Evolutionary conservation across 2,113 vertebrate species (phyloP).

Genomic region (Salvelinus alpinus): DNA sequence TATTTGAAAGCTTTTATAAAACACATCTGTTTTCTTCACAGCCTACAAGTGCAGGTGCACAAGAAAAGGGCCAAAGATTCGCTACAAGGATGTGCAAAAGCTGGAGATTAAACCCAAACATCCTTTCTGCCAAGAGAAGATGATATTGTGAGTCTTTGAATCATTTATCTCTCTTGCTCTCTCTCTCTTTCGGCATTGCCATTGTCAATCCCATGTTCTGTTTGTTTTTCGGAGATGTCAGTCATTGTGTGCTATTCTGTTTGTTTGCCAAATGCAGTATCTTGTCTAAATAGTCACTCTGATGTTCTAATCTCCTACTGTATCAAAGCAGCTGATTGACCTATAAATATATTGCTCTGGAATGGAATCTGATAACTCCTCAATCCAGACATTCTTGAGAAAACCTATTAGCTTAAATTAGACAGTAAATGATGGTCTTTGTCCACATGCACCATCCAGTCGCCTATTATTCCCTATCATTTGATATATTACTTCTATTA

Average conservation of each 20-base stretch:
- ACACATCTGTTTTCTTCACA: conserved; percentile 52
- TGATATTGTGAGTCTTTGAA: conserved; percentile 90
- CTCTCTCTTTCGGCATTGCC: background rate
- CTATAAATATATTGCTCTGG: background rate
- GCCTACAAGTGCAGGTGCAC: conserved; percentile 97
- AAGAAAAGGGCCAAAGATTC: conserved; percentile 95
- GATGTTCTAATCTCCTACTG: background rate
- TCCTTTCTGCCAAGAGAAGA: conserved; percentile 95
- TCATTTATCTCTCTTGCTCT: background rate
- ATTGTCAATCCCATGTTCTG: background rate
- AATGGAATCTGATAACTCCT: background rate
- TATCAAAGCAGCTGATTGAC: background rate
- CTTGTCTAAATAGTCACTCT: background rate
- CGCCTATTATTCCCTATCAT: too few relatives aligned
- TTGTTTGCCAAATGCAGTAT: background rate
- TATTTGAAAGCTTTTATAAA: background rate
- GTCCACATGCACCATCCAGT: background rate
- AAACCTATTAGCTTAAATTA: too few relatives aligned
- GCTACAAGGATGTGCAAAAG: conserved; percentile 95
- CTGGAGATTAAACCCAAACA: conserved; percentile 97
- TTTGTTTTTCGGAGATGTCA: background rate
- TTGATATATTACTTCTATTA: background rate
- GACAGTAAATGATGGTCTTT: background rate
- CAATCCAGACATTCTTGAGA: too few relatives aligned
- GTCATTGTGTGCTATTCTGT: background rate